Percentiles rank a stretch among this genome's conserved stretches.
Conservation (phyloP, 2,888 invertebrate genomes). For the Amaurobius ferox region DNA sequence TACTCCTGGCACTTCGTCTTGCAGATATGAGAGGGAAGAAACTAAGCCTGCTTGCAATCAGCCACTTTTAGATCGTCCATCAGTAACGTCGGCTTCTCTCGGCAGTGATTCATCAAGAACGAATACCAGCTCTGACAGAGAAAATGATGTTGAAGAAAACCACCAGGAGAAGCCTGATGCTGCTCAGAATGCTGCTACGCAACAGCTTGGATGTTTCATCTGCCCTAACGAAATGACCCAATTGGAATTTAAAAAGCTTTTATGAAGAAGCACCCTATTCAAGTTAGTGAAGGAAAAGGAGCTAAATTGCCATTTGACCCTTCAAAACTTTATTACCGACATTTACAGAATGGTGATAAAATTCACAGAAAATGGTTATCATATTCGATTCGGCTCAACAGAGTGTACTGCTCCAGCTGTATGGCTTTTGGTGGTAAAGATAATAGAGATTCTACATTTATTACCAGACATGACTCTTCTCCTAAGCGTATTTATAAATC, state of each 20-base stretch:
- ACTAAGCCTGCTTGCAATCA: neutral
- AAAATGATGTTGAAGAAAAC: neutral
- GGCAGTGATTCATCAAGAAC: constrained; percentile 4
- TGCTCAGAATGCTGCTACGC: too few relatives aligned
- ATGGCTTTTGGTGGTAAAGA: constrained; percentile 11
- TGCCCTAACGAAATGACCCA: constrained; percentile 7
- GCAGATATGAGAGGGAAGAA: constrained; percentile 1
- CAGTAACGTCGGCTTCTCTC: neutral
- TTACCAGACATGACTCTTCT: neutral
- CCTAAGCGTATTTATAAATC: neutral
- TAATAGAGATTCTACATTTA: constrained; percentile 7
- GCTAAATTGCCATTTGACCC: too few relatives aligned
- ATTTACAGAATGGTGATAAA: neutral
- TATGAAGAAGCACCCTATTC: constrained; percentile 3
- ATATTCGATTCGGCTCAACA: constrained; percentile 14
- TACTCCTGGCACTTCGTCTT: neutral
- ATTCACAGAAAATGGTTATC: too few relatives aligned
- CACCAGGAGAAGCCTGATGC: neutral
- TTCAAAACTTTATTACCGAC: too few relatives aligned
- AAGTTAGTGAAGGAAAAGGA: neutral
- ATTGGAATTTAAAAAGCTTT: constrained; percentile 7
- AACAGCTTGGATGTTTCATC: neutral
- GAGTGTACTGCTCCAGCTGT: neutral
- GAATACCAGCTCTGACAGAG: neutral
- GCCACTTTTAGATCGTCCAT: neutral